These are phyloP conservation scores for Dysmachus trigonus DNA, from an alignment of 2,888 invertebrate genomes.

Conservation along the genomic window DNA sequence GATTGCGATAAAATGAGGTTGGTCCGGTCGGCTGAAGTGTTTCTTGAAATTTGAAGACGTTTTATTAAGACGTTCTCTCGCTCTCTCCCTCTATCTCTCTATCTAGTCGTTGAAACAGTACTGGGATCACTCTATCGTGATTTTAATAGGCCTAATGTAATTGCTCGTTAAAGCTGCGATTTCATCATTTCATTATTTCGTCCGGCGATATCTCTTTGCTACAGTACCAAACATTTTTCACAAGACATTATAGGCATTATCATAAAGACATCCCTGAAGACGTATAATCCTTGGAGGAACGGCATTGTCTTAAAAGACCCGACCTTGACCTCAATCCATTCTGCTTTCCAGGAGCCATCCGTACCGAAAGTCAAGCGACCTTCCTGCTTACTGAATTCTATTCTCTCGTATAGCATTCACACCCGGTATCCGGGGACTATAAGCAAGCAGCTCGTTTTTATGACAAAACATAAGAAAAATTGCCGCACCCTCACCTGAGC, in stretches of 20 bases:
- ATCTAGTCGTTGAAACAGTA: not conserved
- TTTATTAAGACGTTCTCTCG: not conserved
- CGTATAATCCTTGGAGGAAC: not conserved
- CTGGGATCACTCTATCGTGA: not conserved
- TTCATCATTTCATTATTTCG: not conserved
- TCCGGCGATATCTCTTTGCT: not conserved
- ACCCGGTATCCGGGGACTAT: too few relatives aligned
- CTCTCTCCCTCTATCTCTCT: too few relatives aligned
- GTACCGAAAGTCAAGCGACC: not conserved
- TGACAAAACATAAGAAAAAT: not conserved
- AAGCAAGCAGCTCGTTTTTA: not conserved
- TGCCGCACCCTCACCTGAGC: not conserved
- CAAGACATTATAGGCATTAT: not conserved
- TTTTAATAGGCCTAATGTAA: not conserved
- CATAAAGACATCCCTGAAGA: not conserved
- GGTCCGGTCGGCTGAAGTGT: not conserved
- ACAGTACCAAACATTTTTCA: not conserved
- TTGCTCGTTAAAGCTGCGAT: not conserved
- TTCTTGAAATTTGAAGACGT: not conserved
- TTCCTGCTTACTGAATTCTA: not conserved
- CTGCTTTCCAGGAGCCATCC: not conserved
- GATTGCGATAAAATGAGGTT: not conserved
- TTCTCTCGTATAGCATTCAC: too few relatives aligned
- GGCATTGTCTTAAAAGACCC: not conserved
- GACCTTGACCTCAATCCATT: not conserved